These are phyloP conservation scores for Procambarus virginalis DNA, from an alignment of 1,140 invertebrate genomes.

Conservation along the genomic window DNA sequence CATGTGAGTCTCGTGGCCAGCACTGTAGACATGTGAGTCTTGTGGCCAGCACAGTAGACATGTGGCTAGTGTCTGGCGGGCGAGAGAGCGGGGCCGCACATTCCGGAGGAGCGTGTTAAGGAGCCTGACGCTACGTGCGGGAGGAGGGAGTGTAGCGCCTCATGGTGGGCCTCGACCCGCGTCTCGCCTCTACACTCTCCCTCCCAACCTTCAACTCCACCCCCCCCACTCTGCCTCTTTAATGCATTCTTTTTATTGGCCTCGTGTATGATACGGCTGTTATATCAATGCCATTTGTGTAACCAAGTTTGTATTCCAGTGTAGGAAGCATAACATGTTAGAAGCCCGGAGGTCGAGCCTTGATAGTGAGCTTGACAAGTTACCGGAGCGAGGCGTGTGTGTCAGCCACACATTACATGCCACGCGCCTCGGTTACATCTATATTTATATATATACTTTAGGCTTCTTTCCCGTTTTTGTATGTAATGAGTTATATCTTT, in stretches of 20 bases:
- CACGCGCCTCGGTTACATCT: background rate
- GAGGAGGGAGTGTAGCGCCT: slow-evolving; percentile 1
- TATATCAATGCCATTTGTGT: no score
- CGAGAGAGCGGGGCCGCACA: background rate
- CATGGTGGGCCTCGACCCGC: background rate
- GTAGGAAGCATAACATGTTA: no score
- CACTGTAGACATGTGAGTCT: no score
- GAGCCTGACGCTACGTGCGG: slow-evolving; percentile 30
- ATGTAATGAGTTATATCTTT: background rate
- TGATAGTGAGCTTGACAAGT: background rate
- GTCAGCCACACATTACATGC: background rate
- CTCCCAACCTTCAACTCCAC: no score
- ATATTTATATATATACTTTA: background rate
- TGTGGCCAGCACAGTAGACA: no score
- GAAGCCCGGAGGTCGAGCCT: no score
- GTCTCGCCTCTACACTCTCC: background rate
- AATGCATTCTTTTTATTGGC: no score
- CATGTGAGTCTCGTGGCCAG: no score
- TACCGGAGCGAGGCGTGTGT: background rate
- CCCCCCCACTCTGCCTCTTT: no score
- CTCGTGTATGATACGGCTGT: no score
- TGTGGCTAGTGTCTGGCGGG: no score
- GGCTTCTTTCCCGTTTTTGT: background rate
- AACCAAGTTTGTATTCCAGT: no score
- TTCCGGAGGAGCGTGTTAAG: slow-evolving; percentile 34